Percentiles rank a stretch among this genome's conserved stretches.
Conservation (phyloP, 2,113 vertebrate genomes). For the Gopherus flavomarginatus region DNA sequence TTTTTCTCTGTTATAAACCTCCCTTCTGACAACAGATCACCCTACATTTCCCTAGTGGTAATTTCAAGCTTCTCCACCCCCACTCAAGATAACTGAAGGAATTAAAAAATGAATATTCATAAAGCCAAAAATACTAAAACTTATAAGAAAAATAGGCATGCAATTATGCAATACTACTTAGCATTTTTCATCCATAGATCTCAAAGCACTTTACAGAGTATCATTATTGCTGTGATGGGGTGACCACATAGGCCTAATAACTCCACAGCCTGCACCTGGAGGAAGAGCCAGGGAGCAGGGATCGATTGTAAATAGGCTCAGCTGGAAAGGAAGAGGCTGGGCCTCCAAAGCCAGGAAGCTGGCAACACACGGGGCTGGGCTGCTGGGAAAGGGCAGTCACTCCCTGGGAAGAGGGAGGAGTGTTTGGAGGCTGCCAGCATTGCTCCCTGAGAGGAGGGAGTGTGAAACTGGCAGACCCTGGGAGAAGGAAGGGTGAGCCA, state of each 20-base stretch:
- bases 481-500: background rate
- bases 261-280: background rate
- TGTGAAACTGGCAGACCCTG: background rate
- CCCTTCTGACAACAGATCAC: background rate
- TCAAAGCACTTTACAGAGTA: background rate
- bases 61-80: background rate
- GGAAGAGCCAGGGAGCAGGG: background rate
- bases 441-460: background rate
- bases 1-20: too few relatives aligned
- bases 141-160: background rate
- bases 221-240: background rate
- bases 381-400: background rate
- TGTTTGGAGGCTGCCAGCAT: background rate
- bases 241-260: background rate
- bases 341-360: background rate
- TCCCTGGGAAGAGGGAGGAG: background rate
- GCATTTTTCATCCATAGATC: background rate
- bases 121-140: background rate
- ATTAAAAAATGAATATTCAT: background rate
- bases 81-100: background rate
- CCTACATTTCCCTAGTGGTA: rapidly evolving
- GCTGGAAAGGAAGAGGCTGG: background rate
- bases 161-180: background rate
- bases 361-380: background rate
- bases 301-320: background rate